These are phyloP conservation scores for Zaprionus davidi DNA, from an alignment of 1,140 invertebrate species.

Conservation along the genomic window DNA sequence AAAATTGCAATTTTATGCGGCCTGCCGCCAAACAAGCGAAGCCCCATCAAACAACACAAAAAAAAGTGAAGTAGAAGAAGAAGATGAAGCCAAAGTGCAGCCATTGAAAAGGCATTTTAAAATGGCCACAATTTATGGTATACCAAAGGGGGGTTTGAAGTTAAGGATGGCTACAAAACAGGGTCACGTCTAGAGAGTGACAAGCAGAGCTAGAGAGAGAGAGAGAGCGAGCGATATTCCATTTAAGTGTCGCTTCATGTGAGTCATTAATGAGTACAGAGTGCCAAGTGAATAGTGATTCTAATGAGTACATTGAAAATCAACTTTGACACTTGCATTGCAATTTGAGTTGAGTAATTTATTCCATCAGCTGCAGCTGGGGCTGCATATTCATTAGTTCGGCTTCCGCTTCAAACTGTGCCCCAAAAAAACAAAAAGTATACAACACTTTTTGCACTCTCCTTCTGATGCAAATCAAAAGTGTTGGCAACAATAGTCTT, in stretches of 20 bases:
- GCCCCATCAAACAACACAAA: conserved; percentile 14
- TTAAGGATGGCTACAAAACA: conserved; percentile 50
- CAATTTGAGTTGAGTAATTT: conserved; percentile 23
- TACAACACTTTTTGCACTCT: conserved; percentile 13
- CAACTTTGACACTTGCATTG: conserved; percentile 7
- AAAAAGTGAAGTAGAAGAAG: conserved; percentile 20
- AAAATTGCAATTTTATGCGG: conserved; percentile 83
- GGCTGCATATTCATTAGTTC: conserved; percentile 45
- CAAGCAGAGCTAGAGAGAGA: not conserved
- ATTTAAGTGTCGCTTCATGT: conserved; percentile 32
- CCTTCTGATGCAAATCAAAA: conserved; percentile 32
- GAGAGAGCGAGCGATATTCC: not conserved
- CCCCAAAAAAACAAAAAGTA: conserved; percentile 13
- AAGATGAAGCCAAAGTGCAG: conserved; percentile 63
- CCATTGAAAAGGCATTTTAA: conserved; percentile 79
- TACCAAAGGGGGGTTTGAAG: conserved; percentile 19
- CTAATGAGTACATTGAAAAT: conserved; percentile 14
- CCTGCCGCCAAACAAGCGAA: conserved; percentile 72
- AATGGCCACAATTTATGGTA: conserved; percentile 62
- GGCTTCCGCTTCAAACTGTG: conserved; percentile 17
- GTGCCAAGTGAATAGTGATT: conserved; percentile 11
- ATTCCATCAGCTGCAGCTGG: conserved; percentile 5
- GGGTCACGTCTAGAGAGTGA: conserved; percentile 33
- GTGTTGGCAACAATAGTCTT: conserved; percentile 57
- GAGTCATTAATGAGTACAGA: conserved; percentile 38